A percentile compares a stretch with the other conserved stretches of the same genome.
These are phyloP conservation scores for Mimachlamys varia DNA, from an alignment of 2,888 invertebrate genomes.

Conservation along the genomic window DNA sequence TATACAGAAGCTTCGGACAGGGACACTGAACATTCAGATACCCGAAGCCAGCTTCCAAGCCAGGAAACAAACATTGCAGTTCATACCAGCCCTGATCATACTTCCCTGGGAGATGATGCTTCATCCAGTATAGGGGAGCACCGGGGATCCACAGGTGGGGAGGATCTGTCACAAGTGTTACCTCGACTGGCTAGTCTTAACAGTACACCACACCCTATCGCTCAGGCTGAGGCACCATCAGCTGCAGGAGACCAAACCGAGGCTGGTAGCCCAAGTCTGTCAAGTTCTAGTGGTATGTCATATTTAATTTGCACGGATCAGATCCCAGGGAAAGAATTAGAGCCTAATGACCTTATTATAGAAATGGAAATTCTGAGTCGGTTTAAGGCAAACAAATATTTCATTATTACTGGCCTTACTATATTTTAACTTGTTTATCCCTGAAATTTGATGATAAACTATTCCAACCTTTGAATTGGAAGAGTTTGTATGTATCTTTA, in stretches of 20 bases:
- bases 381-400: no score
- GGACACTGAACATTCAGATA: background rate
- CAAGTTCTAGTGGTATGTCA: background rate
- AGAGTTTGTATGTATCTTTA: no score
- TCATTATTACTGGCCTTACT: no score
- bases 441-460: no score
- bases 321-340: no score
- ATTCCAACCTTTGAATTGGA: no score
- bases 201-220: background rate
- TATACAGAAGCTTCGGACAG: background rate
- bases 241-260: background rate
- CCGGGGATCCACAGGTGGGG: background rate
- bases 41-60: background rate
- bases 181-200: background rate
- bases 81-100: background rate
- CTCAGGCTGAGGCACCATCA: background rate
- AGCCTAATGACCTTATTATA: no score
- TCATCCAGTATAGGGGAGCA: background rate
- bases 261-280: background rate
- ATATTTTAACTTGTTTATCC: no score
- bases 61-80: background rate
- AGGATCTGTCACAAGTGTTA: background rate
- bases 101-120: background rate
- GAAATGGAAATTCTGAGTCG: no score
- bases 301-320: background rate